phyloP scores from a whole-genome alignment of 2,888 invertebrate species.

The Gari tellinella region DNA sequence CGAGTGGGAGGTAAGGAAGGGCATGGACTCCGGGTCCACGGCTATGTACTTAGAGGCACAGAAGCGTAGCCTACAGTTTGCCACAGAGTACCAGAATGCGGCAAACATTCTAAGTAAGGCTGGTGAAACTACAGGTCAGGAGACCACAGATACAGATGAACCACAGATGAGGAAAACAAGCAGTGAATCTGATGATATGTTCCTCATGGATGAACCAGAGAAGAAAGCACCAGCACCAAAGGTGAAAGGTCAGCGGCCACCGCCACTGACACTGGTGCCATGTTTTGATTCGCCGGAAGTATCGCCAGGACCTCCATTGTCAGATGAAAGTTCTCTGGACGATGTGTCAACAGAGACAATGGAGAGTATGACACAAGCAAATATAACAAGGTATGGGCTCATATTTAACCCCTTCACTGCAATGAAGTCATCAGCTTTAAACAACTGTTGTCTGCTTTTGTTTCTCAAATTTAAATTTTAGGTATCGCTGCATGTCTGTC shows the following conservation, averaged over 20 bases:
- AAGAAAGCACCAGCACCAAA: constrained; percentile 14
- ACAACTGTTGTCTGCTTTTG: too few species aligned
- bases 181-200: constrained; percentile 61
- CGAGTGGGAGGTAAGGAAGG: constrained; percentile 89
- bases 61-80: constrained; percentile 62
- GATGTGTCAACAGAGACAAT: constrained; percentile 66
- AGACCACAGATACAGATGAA: constrained; percentile 42
- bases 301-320: constrained; percentile 70
- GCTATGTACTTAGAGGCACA: constrained; percentile 72
- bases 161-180: constrained; percentile 50
- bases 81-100: constrained; percentile 56
- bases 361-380: constrained; percentile 72
- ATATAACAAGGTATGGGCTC: constrained; percentile 76
- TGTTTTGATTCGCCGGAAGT: constrained; percentile 75
- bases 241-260: constrained; percentile 67
- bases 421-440: too few species aligned
- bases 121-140: constrained; percentile 31
- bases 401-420: too few species aligned
- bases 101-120: constrained; percentile 43
- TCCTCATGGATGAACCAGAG: constrained; percentile 52
- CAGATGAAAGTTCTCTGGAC: constrained; percentile 73
- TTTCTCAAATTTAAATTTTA: too few species aligned
- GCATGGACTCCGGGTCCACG: constrained; percentile 61
- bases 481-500: too few species aligned
- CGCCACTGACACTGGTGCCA: constrained; percentile 71